Evolutionary conservation across 92 coral and sea anemone genomes (phyloP).

Genomic region (Porites rus): DNA sequence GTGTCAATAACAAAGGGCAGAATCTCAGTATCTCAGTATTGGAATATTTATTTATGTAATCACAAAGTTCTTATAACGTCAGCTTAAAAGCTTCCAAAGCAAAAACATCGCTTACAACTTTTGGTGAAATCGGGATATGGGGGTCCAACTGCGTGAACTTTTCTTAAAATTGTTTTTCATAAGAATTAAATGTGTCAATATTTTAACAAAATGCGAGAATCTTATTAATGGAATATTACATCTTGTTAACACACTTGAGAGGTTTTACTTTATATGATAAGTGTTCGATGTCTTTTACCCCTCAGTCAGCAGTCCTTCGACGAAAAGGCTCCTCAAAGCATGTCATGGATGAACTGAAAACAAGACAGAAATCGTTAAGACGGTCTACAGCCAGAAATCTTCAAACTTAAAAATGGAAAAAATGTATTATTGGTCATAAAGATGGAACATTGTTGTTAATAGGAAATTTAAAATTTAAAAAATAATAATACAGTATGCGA

Average conservation of each 20-base stretch:
- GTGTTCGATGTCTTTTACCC: conserved; percentile 6
- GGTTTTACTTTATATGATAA: background rate
- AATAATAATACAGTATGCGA: background rate
- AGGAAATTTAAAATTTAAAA: background rate
- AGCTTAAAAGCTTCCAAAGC: too few species aligned
- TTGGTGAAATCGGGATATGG: too few species aligned
- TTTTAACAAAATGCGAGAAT: too few species aligned
- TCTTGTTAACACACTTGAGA: background rate
- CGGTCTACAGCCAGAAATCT: conserved; percentile 46
- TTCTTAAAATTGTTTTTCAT: too few species aligned
- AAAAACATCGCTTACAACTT: too few species aligned
- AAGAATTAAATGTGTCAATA: too few species aligned
- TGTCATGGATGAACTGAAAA: conserved; percentile 70
- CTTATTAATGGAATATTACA: too few species aligned
- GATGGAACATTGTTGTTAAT: background rate
- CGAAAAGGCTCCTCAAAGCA: conserved; percentile 77
- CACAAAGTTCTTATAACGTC: too few species aligned
- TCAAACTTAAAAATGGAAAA: conserved; percentile 7
- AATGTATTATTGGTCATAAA: background rate
- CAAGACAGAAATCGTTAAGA: conserved; percentile 71
- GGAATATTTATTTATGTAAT: too few species aligned
- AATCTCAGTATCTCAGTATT: too few species aligned
- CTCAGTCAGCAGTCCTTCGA: conserved; percentile 76
- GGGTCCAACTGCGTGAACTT: too few species aligned
- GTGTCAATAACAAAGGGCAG: too few species aligned